Base-by-base conservation (phyloP, 2,113 vertebrate species). In the Dipodomys ordii region DNA sequence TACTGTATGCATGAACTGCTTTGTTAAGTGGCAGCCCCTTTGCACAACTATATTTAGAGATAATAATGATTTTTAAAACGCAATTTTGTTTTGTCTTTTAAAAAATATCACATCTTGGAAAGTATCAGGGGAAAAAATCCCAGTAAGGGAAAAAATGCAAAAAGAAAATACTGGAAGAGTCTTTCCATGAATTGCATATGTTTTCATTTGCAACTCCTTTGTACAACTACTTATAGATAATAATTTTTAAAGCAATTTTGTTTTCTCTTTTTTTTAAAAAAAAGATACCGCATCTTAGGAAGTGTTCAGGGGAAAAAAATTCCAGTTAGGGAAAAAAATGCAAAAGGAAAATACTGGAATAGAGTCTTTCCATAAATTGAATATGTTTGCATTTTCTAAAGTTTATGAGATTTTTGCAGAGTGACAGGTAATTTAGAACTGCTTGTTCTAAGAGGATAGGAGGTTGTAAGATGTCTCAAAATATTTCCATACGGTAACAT, bases 381-480 rank as follows among this genome's bases (percentile, higher is more conserved):
- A 88, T 81, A 79, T 97, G 95, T 95, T 97, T 96, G 90, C 85
- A 94, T 96, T 96, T 97, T 83, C 82, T 94, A 82, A 96, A 82
- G 73, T 97, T 84, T 87, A 73, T 89, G 94, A 93, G 94, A 96
- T 76, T 97, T 57, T 96, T 95, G 87, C 81, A 96, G 95, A 94
- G 68, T 73, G 81, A 82, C 79, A 97, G 93, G 95, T 94, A 92
- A 97, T 96, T 97, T 96, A 95, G 90, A 94, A 95, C 76, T 96
- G 87, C 97, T 97, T 97, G 85, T 94, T 95, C 96, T 96, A 78
- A 91, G 89, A 93, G 83, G 91, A 97, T 87, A 95, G 88, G 90
- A 97, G 86, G n/a, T 87, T 87, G 89, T 74, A 95, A 96, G 88
- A 28, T 28, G 89, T 94, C 73, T 94, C 93, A 96, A 77, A 97